Conservation (phyloP, 2,797 vertebrate genomes). For the Halcyon smyrnensis region DNA sequence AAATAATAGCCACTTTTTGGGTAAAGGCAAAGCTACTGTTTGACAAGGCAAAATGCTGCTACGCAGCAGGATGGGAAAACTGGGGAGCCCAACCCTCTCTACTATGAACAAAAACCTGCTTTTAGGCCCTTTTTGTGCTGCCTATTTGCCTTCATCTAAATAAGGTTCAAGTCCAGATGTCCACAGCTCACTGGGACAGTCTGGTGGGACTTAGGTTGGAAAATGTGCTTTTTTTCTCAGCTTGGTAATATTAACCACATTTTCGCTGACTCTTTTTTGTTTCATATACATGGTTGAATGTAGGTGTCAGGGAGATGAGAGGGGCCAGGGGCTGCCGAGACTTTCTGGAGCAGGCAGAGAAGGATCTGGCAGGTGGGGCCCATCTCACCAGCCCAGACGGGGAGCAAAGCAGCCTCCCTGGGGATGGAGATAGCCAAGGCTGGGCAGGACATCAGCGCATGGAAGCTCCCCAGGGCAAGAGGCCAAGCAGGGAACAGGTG, state of each 20-base stretch:
- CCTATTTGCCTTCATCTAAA: background rate
- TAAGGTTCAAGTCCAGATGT: background rate
- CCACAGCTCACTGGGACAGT: background rate
- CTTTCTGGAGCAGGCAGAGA: background rate
- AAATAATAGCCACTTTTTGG: background rate
- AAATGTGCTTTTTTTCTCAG: background rate
- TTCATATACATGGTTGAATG: background rate
- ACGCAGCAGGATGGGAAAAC: background rate
- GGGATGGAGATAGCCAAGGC: background rate
- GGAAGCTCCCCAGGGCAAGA: rapidly evolving
- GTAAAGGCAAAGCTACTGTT: background rate
- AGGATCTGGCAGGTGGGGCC: background rate
- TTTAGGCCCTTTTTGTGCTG: background rate
- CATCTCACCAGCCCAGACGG: background rate
- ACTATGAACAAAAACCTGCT: background rate
- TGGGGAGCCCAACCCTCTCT: background rate
- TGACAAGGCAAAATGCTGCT: background rate
- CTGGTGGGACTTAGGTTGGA: background rate
- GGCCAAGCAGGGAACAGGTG: background rate
- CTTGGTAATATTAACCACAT: background rate
- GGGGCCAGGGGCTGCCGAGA: background rate
- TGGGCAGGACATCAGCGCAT: background rate
- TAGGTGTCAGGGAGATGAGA: background rate
- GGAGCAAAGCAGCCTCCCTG: background rate
- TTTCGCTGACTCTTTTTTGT: background rate